A percentile compares a stretch with the other conserved stretches of the same genome.
Evolutionary conservation across 64 coral and sea anemone species (phyloP).

Genomic region (Hydrozoanthus tunicans): DNA sequence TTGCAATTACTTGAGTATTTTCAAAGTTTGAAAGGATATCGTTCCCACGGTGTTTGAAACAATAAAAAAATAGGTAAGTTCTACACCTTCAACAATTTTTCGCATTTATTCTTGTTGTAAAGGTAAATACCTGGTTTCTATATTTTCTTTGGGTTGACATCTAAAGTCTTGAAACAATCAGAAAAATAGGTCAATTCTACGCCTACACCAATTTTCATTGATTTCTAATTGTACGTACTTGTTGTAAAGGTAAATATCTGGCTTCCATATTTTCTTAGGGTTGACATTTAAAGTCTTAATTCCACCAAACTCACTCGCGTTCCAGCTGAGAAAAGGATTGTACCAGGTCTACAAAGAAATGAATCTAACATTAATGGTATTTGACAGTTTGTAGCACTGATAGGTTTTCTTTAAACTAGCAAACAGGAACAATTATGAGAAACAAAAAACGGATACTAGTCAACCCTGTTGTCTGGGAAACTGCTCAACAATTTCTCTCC

Average conservation of each 20-base stretch:
- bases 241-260: slow-evolving; percentile 85
- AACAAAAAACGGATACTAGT: too few relatives aligned
- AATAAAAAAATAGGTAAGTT: too few relatives aligned
- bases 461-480: too few relatives aligned
- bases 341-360: slow-evolving; percentile 61
- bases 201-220: too few relatives aligned
- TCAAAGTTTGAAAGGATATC: too few relatives aligned
- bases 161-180: neutral
- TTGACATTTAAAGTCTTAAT: slow-evolving; percentile 72
- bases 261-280: slow-evolving; percentile 70
- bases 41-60: too few relatives aligned
- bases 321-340: slow-evolving; percentile 88
- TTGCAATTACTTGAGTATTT: too few relatives aligned
- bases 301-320: slow-evolving; percentile 72
- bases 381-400: neutral
- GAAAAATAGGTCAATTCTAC: too few relatives aligned
- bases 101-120: too few relatives aligned
- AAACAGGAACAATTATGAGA: neutral
- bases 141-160: slow-evolving; percentile 59
- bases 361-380: neutral
- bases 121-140: slow-evolving; percentile 72
- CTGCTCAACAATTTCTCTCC: too few relatives aligned
- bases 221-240: slow-evolving; percentile 46
- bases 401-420: neutral
- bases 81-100: too few relatives aligned